Conservation (phyloP, 2,888 invertebrate genomes). For the Cerastis rubricosa region DNA sequence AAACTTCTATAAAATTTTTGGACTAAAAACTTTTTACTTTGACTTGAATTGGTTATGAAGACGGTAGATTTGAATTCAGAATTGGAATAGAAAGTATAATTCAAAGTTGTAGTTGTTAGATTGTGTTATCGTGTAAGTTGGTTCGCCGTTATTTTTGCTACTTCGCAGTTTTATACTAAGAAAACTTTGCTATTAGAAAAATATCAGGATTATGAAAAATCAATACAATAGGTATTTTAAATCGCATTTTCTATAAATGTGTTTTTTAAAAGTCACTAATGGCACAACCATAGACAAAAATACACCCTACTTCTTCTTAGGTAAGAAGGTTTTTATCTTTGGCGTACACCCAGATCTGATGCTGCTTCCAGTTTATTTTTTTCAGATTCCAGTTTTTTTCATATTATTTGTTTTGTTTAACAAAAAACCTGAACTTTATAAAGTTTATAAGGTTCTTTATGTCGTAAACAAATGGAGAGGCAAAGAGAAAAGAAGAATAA, state of each 20-base stretch:
- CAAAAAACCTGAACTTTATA: background rate
- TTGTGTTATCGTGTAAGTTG: conserved; percentile 3
- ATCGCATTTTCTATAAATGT: background rate
- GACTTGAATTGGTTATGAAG: conserved; percentile 1
- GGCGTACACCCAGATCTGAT: background rate
- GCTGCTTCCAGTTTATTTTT: background rate
- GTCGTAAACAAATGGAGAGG: background rate
- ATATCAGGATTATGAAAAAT: conserved; percentile 25
- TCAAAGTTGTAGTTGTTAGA: background rate
- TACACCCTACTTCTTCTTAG: too few relatives aligned
- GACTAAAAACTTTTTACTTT: conserved; percentile 11
- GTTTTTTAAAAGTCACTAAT: background rate
- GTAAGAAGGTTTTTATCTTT: background rate
- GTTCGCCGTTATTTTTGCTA: background rate
- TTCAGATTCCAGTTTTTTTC: background rate
- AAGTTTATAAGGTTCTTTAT: background rate
- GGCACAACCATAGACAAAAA: background rate
- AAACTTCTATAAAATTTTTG: conserved; percentile 18
- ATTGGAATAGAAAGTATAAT: conserved; percentile 11
- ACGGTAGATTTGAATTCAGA: conserved; percentile 9
- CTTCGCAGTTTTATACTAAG: conserved; percentile 7
- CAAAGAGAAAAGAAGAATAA: conserved; percentile 9
- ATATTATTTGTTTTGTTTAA: background rate
- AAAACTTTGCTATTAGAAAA: conserved; percentile 52
- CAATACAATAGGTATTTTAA: background rate